Evolutionary conservation across 1,140 invertebrate genomes (phyloP), one percentile per base, ranked within the genome.

Genomic region (Rhizoglyphus robini): DNA sequence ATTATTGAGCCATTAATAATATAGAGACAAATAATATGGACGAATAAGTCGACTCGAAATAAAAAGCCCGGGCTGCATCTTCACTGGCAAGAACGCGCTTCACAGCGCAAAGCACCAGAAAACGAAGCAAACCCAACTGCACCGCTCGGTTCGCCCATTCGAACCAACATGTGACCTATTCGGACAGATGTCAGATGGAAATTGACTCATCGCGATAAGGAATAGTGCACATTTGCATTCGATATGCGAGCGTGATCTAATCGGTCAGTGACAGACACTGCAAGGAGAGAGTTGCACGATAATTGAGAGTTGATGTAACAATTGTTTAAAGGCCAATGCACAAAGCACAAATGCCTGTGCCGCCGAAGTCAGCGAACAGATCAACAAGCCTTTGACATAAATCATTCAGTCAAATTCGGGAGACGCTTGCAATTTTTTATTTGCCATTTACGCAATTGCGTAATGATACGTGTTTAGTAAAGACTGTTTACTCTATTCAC

Each of bases 1-100:
- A 60, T 60, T 46, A 60, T 60, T 60, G 58, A 60, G 58, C 36
- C 58, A 60, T 60, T 60, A 60, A 15, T 34, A 60, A 34, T 15
- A 60, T 60, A 60, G 36, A 4, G 27, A 2, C 29, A 18, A 29
- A 32, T 41, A 41, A 41, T 41, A 41, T 18, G 36, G 8, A 18
- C 36, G 8, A 41, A 8, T 41, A 41, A 41, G 18, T 18, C 36
- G 36, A n/a, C n/a, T n/a, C n/a, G n/a, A n/a, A n/a, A 8, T 41
- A 41, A 41, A 8, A 41, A 11, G 8, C 18, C n/a, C n/a, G n/a
- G n/a, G n/a, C n/a, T n/a, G n/a, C n/a, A n/a, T n/a, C n/a, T n/a
- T n/a, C n/a, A n/a, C n/a, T n/a, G n/a, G n/a, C n/a, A n/a, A n/a
- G n/a, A n/a, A n/a, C n/a, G n/a, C n/a, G n/a, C n/a, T n/a, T n/a